phyloP scores from a whole-genome alignment of 2,797 vertebrate genomes.

The Phylloscopus collybita region DNA sequence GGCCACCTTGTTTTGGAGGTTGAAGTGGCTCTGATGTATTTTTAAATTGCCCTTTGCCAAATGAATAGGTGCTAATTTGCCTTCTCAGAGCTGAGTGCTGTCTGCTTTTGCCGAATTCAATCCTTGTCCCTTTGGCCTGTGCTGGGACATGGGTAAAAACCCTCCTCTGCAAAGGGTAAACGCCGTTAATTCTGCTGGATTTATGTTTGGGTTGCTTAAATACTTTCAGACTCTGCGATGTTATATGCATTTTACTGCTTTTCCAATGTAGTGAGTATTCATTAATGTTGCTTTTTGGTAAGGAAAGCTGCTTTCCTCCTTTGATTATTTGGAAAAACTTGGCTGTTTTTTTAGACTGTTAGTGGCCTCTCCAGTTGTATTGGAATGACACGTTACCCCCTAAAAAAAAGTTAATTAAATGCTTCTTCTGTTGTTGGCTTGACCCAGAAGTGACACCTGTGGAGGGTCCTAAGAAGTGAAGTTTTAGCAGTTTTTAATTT shows the following conservation, averaged over 20 bases:
- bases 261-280: neutral
- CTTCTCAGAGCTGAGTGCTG: neutral
- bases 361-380: neutral
- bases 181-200: neutral
- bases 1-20: neutral
- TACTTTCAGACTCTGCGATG: neutral
- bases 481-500: neutral
- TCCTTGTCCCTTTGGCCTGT: neutral
- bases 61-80: neutral
- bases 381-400: fast-evolving
- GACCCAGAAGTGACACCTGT: neutral
- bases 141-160: neutral
- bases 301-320: neutral
- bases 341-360: neutral
- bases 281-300: neutral
- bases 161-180: neutral
- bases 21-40: neutral
- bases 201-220: neutral
- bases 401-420: neutral
- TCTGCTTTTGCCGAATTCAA: neutral
- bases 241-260: neutral
- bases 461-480: neutral
- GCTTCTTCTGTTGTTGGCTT: neutral
- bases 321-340: neutral
- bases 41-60: neutral